These are phyloP conservation scores for Haemorhous mexicanus DNA, from an alignment of 2,113 vertebrate species.

Conservation along the genomic window DNA sequence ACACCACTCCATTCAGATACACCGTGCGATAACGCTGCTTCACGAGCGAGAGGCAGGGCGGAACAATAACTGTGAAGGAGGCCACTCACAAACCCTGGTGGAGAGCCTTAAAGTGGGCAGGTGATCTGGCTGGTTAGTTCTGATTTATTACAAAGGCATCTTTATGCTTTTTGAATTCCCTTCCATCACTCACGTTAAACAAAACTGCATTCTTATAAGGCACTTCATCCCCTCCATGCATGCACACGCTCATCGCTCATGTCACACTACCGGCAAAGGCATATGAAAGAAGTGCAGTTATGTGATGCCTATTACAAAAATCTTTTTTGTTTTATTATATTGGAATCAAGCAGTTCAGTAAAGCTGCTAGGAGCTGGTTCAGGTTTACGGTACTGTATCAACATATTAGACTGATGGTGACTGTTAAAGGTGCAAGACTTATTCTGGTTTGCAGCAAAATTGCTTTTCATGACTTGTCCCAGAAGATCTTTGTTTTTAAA, in stretches of 20 bases:
- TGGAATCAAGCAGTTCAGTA: neutral
- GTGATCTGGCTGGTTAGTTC: constrained; percentile 5
- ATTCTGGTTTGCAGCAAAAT: neutral
- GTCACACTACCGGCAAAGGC: neutral
- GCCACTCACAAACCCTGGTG: neutral
- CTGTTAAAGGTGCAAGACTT: neutral
- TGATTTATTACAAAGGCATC: constrained; percentile 47
- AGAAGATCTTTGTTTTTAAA: neutral
- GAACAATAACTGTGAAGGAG: neutral
- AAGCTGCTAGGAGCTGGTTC: neutral
- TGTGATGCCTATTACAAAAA: neutral
- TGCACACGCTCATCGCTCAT: neutral
- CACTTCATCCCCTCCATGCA: neutral
- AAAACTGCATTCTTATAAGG: neutral
- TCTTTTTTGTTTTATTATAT: neutral
- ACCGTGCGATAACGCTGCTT: neutral
- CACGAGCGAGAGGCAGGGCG: neutral
- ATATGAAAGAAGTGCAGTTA: neutral
- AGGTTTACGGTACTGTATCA: neutral
- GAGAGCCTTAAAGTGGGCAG: neutral
- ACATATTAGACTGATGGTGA: neutral
- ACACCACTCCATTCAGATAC: neutral
- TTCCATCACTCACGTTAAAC: neutral
- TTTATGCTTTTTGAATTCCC: neutral
- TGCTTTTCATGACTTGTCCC: neutral